Evolutionary conservation across 2,113 vertebrate species (phyloP).

Genomic region (Suncus etruscus): DNA sequence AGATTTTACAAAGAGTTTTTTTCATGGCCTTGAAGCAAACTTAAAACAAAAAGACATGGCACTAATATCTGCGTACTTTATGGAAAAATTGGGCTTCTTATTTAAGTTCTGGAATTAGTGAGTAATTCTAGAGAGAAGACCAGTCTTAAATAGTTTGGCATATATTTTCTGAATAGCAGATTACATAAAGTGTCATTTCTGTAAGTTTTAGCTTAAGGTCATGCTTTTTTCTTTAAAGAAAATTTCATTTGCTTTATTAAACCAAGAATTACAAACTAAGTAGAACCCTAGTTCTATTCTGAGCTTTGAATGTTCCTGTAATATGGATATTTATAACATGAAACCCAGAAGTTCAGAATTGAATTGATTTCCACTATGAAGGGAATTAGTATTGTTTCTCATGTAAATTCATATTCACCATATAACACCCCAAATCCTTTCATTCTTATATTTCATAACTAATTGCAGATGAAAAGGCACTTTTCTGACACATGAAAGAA

Average conservation of each 20-base stretch:
- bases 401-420: background rate
- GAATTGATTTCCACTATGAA: background rate
- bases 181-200: background rate
- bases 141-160: conserved; percentile 4
- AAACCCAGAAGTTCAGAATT: background rate
- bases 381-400: background rate
- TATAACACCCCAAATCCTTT: background rate
- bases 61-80: background rate
- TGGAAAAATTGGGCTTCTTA: background rate
- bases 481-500: background rate
- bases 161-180: background rate
- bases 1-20: conserved; percentile 7
- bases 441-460: background rate
- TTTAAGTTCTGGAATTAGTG: conserved; percentile 16
- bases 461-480: conserved; percentile 16
- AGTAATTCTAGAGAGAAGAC: background rate
- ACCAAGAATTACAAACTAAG: conserved; percentile 3
- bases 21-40: background rate
- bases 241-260: conserved; percentile 37
- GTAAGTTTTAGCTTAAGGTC: conserved; percentile 11
- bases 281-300: background rate
- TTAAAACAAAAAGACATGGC: conserved; percentile 42
- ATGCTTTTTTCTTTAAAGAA: conserved; percentile 33
- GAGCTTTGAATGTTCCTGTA: background rate
- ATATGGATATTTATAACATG: background rate